These are phyloP conservation scores for Dugesia japonica DNA, from an alignment of 2,888 invertebrate genomes.

Conservation along the genomic window DNA sequence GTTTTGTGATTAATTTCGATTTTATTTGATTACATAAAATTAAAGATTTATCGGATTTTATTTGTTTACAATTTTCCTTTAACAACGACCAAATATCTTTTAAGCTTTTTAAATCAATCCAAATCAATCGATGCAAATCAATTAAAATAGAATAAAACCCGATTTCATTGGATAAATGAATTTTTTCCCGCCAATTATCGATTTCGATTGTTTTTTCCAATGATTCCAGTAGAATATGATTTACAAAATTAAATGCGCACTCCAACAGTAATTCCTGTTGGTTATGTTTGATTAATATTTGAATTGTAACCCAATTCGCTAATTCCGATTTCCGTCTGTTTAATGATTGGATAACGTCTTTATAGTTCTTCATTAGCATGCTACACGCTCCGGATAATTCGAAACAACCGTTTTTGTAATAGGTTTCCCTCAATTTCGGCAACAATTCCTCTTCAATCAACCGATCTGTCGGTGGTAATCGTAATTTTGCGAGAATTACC, in stretches of 20 bases:
- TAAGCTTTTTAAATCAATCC: not conserved
- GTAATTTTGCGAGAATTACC: slow-evolving; percentile 43
- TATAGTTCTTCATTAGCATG: not conserved
- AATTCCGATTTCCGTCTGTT: not conserved
- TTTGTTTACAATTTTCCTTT: not conserved
- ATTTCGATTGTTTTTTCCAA: not conserved
- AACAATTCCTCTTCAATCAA: slow-evolving; percentile 34
- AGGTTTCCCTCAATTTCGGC: not conserved
- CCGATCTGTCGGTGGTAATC: slow-evolving; percentile 45
- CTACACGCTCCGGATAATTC: not conserved
- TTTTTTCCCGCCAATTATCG: not conserved
- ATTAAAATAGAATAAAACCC: not conserved
- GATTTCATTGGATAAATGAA: not conserved
- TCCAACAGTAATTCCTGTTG: not conserved
- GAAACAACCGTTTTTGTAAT: not conserved
- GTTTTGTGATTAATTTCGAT: not conserved
- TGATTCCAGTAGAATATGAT: not conserved
- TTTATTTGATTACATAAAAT: not conserved
- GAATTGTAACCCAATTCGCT: not conserved
- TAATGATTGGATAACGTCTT: not conserved
- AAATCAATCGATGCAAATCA: not conserved
- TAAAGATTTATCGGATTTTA: not conserved
- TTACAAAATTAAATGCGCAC: not conserved
- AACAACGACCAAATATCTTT: not conserved
- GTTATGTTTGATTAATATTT: not conserved